Evolutionary conservation across 2,888 invertebrate genomes (phyloP), one percentile per base, ranked within the genome.

Genomic region (Chesias legatella): DNA sequence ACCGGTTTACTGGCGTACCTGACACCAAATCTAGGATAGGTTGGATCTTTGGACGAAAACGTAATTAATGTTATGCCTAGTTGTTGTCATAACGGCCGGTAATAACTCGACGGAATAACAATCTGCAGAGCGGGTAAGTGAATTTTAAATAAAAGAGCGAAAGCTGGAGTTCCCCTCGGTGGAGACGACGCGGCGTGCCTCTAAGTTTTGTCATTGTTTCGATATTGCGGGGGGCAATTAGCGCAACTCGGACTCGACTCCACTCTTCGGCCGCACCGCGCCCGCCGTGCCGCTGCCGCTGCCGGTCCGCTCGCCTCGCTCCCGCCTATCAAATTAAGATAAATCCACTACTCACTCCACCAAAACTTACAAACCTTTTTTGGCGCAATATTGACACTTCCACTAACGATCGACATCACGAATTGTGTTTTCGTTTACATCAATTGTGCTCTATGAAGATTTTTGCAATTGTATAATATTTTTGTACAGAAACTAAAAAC

Each of bases 161-260:
- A 69, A 76, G 72, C 70, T 73, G 65, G 73, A 66, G 64, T 66
- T 65, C 67, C 58, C 40, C 33, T 34, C 61, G 68, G 63, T 64
- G 71, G 73, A 72, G 70, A 69, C 73, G 73, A 60, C 13, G 13
- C 13, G 13, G 3, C 13, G 13, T 17, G 13, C 3, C 59, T 62
- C 68, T 64, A 84, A 86, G 76, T 84, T 86, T 82, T 83, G 81
- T 82, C 80, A 85, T 86, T 86, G 86, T 86, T 85, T 80, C 79
- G 75, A 75, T 83, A 85, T 85, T 83, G 83, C 79, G 73, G 79
- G 70, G 63, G 79, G 86, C 86, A 86, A 86, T 86, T 86, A 86
- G 83, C 72, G 73, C 76, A 66, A 70, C 73, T 75, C 69, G 76
- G 78, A 73, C 73, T 67, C 66, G 68, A 61, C 57, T 68, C 67